Evolutionary conservation across 2,113 vertebrate species (phyloP).

Genomic region (Mastomys natalensis): DNA sequence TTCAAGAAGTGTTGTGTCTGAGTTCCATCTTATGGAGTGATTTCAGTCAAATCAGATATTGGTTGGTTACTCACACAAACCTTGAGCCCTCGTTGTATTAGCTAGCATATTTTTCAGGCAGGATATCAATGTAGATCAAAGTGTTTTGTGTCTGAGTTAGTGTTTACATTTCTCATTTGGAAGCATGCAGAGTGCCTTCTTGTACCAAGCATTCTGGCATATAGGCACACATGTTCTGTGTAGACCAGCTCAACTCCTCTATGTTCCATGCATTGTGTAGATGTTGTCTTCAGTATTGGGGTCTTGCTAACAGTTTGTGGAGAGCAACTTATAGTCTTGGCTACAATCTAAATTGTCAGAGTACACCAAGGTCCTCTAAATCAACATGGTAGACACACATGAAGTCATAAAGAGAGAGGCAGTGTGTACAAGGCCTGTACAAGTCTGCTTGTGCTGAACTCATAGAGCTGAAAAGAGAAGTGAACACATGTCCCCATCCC

Average conservation of each 20-base stretch:
- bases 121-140: background rate
- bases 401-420: background rate
- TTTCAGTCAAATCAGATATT: background rate
- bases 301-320: background rate
- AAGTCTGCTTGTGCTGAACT: too few species aligned
- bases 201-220: background rate
- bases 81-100: background rate
- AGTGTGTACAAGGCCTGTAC: background rate
- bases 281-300: background rate
- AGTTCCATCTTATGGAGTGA: background rate
- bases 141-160: background rate
- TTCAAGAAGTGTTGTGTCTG: background rate
- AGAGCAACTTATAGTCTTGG: background rate
- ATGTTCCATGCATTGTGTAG: background rate
- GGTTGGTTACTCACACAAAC: background rate
- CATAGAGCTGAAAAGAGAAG: background rate
- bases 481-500: background rate
- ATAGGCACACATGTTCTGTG: background rate
- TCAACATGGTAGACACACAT: background rate
- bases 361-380: background rate
- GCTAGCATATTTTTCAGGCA: background rate
- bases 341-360: background rate
- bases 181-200: background rate
- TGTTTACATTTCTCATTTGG: background rate
- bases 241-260: background rate